Conservation (phyloP, 1,140 invertebrate genomes). For the Musca vetustissima region DNA sequence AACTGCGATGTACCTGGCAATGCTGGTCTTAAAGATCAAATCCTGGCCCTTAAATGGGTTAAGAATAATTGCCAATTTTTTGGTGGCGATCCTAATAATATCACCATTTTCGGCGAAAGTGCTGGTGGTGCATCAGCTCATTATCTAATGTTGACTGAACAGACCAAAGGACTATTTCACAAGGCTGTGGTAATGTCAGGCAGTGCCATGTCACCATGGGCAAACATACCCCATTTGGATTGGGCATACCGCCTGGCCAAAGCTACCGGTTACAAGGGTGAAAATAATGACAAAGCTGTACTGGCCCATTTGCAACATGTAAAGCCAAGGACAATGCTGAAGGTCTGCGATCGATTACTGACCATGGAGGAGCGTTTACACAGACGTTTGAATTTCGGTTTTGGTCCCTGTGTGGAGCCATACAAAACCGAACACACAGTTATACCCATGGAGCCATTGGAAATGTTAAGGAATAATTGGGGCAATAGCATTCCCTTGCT, state of each 20-base stretch:
- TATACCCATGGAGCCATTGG: conserved; percentile 46
- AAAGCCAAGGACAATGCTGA: conserved; percentile 61
- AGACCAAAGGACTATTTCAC: conserved; percentile 55
- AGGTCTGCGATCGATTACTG: conserved; percentile 43
- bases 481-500: conserved; percentile 55
- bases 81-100: conserved; percentile 59
- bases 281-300: conserved; percentile 38
- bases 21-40: conserved; percentile 66
- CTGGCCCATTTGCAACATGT: conserved; percentile 40
- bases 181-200: conserved; percentile 56
- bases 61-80: conserved; percentile 64
- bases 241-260: conserved; percentile 50
- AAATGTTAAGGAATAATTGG: conserved; percentile 52
- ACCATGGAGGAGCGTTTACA: conserved; percentile 45
- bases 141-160: conserved; percentile 63
- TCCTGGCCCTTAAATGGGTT: conserved; percentile 67
- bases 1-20: conserved; percentile 60
- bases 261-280: conserved; percentile 44
- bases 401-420: conserved; percentile 54
- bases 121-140: conserved; percentile 58
- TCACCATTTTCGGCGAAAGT: conserved; percentile 58
- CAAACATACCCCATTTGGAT: conserved; percentile 41
- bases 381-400: conserved; percentile 44
- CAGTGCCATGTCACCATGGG: conserved; percentile 46
- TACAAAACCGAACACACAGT: conserved; percentile 43